A percentile compares a stretch with the other conserved stretches of the same genome.
phyloP scores from a whole-genome alignment of 2,797 vertebrate genomes.

The Chromis chromis region DNA sequence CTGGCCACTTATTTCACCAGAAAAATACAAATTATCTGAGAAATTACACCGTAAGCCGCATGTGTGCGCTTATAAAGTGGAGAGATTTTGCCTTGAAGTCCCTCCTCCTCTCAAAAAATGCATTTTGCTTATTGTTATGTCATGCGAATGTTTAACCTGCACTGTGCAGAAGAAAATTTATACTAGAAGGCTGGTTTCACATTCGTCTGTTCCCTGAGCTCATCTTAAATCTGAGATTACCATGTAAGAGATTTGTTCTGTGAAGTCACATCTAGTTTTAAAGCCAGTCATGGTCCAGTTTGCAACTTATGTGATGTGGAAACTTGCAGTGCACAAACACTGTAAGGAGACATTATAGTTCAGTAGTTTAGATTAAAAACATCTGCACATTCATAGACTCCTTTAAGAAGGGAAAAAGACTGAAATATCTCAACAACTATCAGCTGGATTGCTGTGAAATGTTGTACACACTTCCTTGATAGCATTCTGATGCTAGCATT shows the following conservation, averaged over 20 bases:
- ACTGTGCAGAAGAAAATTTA: slow-evolving; percentile 1
- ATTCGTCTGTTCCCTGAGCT: background rate
- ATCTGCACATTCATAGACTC: slow-evolving; percentile 11
- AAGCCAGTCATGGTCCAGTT: too few species aligned
- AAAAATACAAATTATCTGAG: slow-evolving; percentile 24
- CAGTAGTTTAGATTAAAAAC: background rate
- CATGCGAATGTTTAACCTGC: slow-evolving; percentile 19
- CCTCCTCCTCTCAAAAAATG: background rate
- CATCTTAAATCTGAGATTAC: too few species aligned
- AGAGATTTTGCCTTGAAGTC: background rate
- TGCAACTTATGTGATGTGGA: background rate
- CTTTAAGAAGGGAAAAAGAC: background rate
- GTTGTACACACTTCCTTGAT: background rate
- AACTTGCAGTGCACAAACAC: background rate
- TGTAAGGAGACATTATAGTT: too few species aligned
- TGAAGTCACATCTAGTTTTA: background rate
- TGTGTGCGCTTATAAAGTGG: slow-evolving; percentile 11
- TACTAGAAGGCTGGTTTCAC: background rate
- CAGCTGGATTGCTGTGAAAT: background rate
- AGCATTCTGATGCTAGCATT: slow-evolving; percentile 5
- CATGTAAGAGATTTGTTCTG: background rate
- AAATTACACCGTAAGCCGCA: slow-evolving; percentile 2
- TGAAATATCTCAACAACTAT: background rate
- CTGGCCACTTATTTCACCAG: slow-evolving; percentile 34
- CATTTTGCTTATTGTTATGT: background rate